Conservation (phyloP, 2,888 invertebrate genomes). For the Phaonia tiefii region DNA sequence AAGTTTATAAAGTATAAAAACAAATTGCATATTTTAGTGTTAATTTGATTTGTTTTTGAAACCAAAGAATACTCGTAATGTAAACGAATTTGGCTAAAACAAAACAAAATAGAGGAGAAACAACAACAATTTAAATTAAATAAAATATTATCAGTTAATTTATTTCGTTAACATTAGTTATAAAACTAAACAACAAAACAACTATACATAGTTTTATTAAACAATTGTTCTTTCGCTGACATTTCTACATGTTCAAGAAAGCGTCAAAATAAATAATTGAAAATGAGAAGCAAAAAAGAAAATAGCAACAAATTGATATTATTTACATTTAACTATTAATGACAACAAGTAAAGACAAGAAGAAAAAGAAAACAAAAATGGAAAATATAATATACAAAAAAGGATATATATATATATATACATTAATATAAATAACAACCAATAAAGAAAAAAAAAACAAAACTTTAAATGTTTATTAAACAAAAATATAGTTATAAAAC, state of each 20-base stretch:
- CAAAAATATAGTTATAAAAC: conserved; percentile 61
- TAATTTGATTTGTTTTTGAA: conserved; percentile 33
- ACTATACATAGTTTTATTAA: not conserved
- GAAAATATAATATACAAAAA: conserved; percentile 59
- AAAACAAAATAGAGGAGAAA: conserved; percentile 34
- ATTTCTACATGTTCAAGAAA: conserved; percentile 34
- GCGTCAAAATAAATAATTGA: conserved; percentile 49
- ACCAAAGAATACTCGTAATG: conserved; percentile 3
- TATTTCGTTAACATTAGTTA: conserved; percentile 14
- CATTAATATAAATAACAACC: not conserved
- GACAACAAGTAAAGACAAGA: not conserved
- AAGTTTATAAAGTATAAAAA: conserved; percentile 8
- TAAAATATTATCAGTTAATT: conserved; percentile 13
- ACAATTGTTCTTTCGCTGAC: conserved; percentile 9
- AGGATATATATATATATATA: conserved; percentile 42
- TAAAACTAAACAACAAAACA: too few species aligned
- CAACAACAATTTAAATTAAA: too few species aligned
- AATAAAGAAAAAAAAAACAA: conserved; percentile 39
- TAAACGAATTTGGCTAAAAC: conserved; percentile 29
- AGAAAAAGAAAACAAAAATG: conserved; percentile 19
- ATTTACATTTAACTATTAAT: conserved; percentile 63
- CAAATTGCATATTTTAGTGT: conserved; percentile 7
- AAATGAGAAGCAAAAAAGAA: not conserved
- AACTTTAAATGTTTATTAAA: conserved; percentile 62
- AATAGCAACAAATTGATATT: conserved; percentile 67